phyloP scores from a whole-genome alignment of 1,140 invertebrate genomes.

The Apis florea region DNA sequence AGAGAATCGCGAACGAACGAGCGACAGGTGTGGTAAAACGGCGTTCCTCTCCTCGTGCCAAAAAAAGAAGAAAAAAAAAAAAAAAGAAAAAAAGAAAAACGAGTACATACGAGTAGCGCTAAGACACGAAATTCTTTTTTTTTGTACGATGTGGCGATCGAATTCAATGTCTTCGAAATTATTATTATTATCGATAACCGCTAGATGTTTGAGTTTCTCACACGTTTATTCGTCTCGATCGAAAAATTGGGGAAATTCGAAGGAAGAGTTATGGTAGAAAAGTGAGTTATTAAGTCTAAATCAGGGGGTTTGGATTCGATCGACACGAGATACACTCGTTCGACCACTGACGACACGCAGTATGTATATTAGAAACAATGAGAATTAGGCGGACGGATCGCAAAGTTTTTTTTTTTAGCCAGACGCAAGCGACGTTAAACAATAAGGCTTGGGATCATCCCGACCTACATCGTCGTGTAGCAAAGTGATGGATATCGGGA shows the following conservation, averaged over 20 bases:
- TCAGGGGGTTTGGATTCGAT: conserved; percentile 27
- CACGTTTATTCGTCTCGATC: too few species aligned
- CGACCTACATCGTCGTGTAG: conserved; percentile 3
- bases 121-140: too few species aligned
- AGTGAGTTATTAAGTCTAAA: neutral
- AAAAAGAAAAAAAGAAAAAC: too few species aligned
- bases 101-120: too few species aligned
- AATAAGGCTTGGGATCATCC: neutral
- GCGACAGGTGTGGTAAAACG: conserved; percentile 49
- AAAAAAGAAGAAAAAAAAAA: conserved; percentile 6
- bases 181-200: neutral
- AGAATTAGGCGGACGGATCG: conserved; percentile 13
- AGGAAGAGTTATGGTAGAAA: neutral
- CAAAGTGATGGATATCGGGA: neutral
- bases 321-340: conserved; percentile 20
- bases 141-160: too few species aligned
- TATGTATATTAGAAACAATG: conserved; percentile 32
- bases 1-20: conserved; percentile 40
- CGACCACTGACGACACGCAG: conserved; percentile 40
- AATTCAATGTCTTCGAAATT: too few species aligned
- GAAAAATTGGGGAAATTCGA: neutral
- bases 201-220: neutral
- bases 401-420: conserved; percentile 30
- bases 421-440: neutral
- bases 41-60: conserved; percentile 69